Base-by-base conservation (phyloP, 2,113 vertebrate species). In the Capreolus pygargus region DNA sequence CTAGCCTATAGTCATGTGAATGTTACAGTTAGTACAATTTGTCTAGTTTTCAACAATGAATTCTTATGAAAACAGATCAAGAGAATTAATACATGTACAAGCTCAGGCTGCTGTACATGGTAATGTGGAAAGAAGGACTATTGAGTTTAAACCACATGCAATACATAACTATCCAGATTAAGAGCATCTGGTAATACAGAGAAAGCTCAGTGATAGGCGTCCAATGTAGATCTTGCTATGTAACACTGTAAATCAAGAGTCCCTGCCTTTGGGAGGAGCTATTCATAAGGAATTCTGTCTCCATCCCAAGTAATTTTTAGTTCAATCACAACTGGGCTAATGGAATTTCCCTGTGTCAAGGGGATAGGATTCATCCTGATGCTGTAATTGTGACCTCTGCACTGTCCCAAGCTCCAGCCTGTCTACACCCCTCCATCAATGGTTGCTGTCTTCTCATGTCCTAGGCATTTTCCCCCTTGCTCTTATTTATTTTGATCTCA, bases 361-460 rank as follows among this genome's bases (percentile, higher is more conserved):
- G 55, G 25, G 36, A 16, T 16, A 43, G 12, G 50, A 15, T 7
- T 50, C 30, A 25, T n/a, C 14, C 50, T 43, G 54, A 27, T 50
- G 15, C 12, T 23, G 6, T 78, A 55, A 30, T 25, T 55, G 10
- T 64, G 47, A 28, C 16, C 30, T 14, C 28, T 47, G 33, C 33
- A 6, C 33, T 15, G 14, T 27, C 14, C 39, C 21, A 55, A 36
- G 33, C 21, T 55, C 52, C 33, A 45, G 33, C 2, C 13, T 7
- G 1, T 25, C 79, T 15, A n/a, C 15, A 54, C 1, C 4, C 12
- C 17, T 21, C 5, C 11, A 2, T 17, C 25, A 15, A 6, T 23
- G 21, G 7, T 30, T 25, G 47, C n/a, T 76, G 15, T 84, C 27
- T 21, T 84, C 7, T 16, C 4, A 0, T 1, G 5, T 14, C 28